These are phyloP conservation scores for Metallyticus violacea DNA, from an alignment of 2,888 invertebrate species.

Conservation along the genomic window DNA sequence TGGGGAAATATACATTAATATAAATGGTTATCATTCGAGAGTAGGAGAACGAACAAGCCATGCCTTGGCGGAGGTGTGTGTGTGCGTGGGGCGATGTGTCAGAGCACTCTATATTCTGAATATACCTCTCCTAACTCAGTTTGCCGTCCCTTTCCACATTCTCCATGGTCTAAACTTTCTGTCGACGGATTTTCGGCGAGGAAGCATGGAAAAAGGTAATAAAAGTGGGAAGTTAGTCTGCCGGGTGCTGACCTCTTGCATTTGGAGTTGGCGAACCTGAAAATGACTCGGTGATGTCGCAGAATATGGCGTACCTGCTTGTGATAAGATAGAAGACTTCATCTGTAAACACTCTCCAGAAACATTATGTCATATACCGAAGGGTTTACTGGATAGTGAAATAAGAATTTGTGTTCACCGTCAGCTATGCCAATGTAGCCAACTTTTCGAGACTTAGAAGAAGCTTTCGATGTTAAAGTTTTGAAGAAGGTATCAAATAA, in stretches of 20 bases:
- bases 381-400: neutral
- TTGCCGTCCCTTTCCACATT: neutral
- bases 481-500: too few species aligned
- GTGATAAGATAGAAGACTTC: neutral
- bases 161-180: neutral
- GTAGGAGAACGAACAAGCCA: neutral
- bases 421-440: too few species aligned
- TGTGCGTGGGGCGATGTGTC: neutral
- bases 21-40: slow-evolving; percentile 36
- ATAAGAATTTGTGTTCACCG: too few species aligned
- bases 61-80: neutral
- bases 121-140: neutral
- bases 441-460: too few species aligned
- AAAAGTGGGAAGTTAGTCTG: neutral
- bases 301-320: neutral
- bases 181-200: neutral
- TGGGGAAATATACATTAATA: slow-evolving; percentile 37
- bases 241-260: neutral
- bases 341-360: too few species aligned
- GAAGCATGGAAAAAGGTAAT: neutral
- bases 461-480: too few species aligned
- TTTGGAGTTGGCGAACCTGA: neutral
- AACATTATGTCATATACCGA: too few species aligned
- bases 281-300: neutral
- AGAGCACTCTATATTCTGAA: neutral